phyloP scores from a whole-genome alignment of 1,140 invertebrate genomes.

The Archegozetes longisetosus region DNA sequence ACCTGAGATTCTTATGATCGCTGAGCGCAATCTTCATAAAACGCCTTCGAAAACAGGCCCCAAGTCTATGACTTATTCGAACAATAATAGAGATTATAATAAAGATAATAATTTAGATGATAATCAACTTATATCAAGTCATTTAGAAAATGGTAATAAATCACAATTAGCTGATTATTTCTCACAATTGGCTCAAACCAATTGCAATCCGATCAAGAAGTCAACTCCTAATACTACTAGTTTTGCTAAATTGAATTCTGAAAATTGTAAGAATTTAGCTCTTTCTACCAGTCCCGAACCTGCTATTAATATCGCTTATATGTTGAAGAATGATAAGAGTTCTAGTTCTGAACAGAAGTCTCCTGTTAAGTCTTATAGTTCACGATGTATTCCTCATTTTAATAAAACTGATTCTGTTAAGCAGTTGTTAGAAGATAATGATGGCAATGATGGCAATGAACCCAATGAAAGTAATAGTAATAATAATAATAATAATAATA shows the following conservation, averaged over 20 bases:
- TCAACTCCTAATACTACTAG: background rate
- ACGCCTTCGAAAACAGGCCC: background rate
- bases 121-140: background rate
- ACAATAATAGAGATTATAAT: background rate
- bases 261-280: slow-evolving; percentile 4
- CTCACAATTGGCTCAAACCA: slow-evolving; percentile 2
- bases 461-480: too few species aligned
- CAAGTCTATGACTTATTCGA: background rate
- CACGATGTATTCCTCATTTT: background rate
- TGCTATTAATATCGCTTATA: slow-evolving; percentile 14
- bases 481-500: too few species aligned
- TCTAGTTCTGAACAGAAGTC: background rate
- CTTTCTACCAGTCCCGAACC: slow-evolving; percentile 11
- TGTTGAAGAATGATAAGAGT: slow-evolving; percentile 15
- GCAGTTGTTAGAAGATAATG: background rate
- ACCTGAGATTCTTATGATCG: slow-evolving; percentile 1
- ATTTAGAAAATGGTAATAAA: slow-evolving; percentile 16
- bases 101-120: background rate
- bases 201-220: slow-evolving; percentile 8
- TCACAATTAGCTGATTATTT: slow-evolving; percentile 3
- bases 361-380: background rate
- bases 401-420: background rate
- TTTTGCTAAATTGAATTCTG: background rate
- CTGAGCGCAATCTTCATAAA: background rate
- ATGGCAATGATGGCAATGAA: background rate